Conservation (phyloP, 2,113 vertebrate species). For the Psittacara wagleri region DNA sequence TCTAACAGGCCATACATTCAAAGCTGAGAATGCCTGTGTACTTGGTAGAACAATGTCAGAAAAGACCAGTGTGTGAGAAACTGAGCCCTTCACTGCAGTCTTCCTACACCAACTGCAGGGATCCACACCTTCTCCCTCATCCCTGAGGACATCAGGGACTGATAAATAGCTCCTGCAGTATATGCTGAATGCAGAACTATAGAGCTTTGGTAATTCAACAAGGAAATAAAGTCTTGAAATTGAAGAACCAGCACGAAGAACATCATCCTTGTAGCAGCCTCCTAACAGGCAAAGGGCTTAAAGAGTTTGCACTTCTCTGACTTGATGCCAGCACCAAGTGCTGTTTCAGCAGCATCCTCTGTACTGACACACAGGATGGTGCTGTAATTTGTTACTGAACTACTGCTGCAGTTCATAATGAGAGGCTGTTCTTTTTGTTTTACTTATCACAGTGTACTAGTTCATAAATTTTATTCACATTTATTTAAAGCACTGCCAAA, state of each 20-base stretch:
- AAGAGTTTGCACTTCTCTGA: background rate
- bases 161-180: background rate
- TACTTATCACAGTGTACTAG: background rate
- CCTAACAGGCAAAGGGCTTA: background rate
- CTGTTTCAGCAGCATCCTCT: background rate
- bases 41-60: background rate
- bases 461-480: background rate
- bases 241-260: background rate
- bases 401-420: background rate
- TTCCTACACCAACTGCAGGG: background rate
- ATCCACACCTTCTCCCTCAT: background rate
- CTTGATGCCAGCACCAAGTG: background rate
- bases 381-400: background rate
- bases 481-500: background rate
- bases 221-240: background rate
- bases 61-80: background rate
- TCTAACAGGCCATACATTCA: background rate
- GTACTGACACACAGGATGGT: background rate
- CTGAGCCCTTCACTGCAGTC: background rate
- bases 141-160: background rate
- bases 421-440: background rate
- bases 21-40: background rate
- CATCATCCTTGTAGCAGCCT: background rate
- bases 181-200: background rate
- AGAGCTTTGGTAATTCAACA: background rate